Conservation (phyloP, 2,113 vertebrate species). For the Channa argus region DNA sequence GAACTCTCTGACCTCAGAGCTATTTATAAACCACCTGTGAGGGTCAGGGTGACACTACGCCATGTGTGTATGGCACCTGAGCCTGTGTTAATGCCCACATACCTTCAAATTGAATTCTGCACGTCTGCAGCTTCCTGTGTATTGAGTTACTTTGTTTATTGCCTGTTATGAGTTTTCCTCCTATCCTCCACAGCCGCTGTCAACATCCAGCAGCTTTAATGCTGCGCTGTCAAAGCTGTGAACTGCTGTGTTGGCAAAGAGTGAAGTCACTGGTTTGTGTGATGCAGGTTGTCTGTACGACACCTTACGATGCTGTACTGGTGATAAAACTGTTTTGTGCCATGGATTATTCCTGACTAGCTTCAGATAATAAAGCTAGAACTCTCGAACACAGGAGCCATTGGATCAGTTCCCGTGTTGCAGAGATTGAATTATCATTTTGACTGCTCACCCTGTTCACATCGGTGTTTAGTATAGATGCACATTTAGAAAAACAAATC, state of each 20-base stretch:
- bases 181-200: slow-evolving; percentile 15
- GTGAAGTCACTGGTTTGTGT: background rate
- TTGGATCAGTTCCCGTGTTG: too few species aligned
- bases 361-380: background rate
- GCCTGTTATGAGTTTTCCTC: slow-evolving; percentile 47
- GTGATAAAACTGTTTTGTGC: background rate
- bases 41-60: background rate
- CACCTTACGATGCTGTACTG: background rate
- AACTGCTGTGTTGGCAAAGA: background rate
- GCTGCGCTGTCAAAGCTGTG: slow-evolving; percentile 28
- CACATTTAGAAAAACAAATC: too few species aligned
- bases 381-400: too few species aligned
- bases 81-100: slow-evolving; percentile 26
- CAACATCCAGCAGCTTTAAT: slow-evolving; percentile 32
- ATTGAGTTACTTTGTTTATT: slow-evolving; percentile 55
- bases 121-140: slow-evolving; percentile 37
- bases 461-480: too few species aligned
- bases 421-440: too few species aligned
- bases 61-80: background rate
- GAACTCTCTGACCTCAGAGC: slow-evolving; percentile 23
- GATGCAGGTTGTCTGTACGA: background rate
- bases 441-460: too few species aligned
- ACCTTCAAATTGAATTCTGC: slow-evolving; percentile 46
- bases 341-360: background rate
- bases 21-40: background rate